A percentile compares a stretch with the other conserved stretches of the same genome.
Conservation (phyloP, 1,140 invertebrate genomes). For the Bombus terrestris region DNA sequence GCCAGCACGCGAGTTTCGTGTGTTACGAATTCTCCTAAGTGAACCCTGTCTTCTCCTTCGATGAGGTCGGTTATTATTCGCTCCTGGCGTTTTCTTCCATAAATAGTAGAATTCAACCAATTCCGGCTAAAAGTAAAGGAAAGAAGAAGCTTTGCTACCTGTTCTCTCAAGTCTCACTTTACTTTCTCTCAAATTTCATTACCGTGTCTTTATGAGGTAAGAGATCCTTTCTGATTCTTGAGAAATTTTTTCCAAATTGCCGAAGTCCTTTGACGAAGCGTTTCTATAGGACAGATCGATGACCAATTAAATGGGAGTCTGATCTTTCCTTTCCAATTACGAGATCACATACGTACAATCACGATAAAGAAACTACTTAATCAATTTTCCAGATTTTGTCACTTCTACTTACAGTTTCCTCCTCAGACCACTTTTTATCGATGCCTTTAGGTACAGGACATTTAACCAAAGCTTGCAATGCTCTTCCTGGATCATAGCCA, state of each 20-base stretch:
- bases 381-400: neutral
- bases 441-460: conserved; percentile 98
- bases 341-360: neutral
- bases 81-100: conserved; percentile 99
- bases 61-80: conserved; percentile 96
- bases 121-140: conserved; percentile 88
- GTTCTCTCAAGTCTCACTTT: neutral
- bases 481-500: conserved; percentile 97
- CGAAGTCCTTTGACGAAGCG: conserved; percentile 98
- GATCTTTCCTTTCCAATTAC: neutral
- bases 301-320: conserved; percentile 3
- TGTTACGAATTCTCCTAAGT: conserved; percentile 93
- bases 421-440: conserved; percentile 98
- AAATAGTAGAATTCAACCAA: conserved; percentile 99
- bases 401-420: conserved; percentile 90
- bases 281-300: conserved; percentile 84
- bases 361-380: neutral
- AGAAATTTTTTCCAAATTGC: conserved; percentile 99
- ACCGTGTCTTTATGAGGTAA: conserved; percentile 98
- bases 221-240: conserved; percentile 97
- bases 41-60: conserved; percentile 93
- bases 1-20: conserved; percentile 86
- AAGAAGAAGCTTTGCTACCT: neutral
- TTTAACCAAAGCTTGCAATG: conserved; percentile 97
- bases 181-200: conserved; percentile 65